Conservation (phyloP, 2,113 vertebrate species). For the Lynx canadensis region DNA sequence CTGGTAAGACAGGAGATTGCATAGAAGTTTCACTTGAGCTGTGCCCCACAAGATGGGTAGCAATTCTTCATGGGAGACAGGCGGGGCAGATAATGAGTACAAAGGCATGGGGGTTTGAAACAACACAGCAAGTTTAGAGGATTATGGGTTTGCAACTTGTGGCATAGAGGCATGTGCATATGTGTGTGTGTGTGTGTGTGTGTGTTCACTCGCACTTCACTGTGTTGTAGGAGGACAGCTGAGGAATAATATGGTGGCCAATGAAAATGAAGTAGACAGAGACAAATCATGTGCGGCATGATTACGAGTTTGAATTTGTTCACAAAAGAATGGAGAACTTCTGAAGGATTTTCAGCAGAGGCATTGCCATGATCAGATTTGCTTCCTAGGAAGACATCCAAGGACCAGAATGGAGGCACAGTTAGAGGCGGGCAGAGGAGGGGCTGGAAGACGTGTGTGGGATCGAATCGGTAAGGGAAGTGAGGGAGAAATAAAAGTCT, state of each 20-base stretch:
- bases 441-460: background rate
- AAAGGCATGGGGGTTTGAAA: background rate
- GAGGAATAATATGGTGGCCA: background rate
- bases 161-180: too few species aligned
- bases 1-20: background rate
- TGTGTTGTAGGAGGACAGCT: background rate
- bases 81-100: background rate
- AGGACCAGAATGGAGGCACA: background rate
- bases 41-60: background rate
- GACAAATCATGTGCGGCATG: background rate
- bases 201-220: accelerated
- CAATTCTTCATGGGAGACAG: background rate
- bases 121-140: background rate
- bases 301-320: background rate
- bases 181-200: background rate
- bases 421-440: background rate
- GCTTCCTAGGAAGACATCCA: background rate
- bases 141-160: background rate
- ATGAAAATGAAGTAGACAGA: background rate
- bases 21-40: background rate
- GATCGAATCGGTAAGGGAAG: too few species aligned
- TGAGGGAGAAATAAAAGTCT: background rate
- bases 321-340: background rate
- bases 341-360: background rate
- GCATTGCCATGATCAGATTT: background rate